A percentile compares a stretch with the other conserved stretches of the same genome.
Evolutionary conservation across 2,888 invertebrate genomes (phyloP).

Genomic region (Spisula subtruncata): DNA sequence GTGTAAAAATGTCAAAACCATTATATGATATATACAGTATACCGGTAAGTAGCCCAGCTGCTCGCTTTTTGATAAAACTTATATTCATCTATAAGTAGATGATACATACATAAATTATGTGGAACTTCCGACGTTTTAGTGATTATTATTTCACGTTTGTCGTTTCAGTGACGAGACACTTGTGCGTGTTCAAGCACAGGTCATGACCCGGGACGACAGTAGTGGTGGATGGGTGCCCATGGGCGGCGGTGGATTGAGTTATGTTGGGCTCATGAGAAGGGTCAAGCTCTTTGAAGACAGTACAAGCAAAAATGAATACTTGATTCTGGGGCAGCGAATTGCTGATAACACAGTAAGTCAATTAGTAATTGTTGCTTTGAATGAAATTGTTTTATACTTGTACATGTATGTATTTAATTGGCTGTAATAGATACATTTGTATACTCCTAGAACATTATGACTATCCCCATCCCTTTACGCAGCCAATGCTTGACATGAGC

Average conservation of each 20-base stretch:
- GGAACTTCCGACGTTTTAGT: too few relatives aligned
- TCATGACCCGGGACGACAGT: slow-evolving; percentile 99
- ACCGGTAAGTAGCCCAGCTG: too few relatives aligned
- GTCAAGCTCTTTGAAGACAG: slow-evolving; percentile 68
- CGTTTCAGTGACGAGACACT: slow-evolving; percentile 88
- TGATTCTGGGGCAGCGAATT: slow-evolving; percentile 96
- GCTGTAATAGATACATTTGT: too few relatives aligned
- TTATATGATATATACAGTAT: too few relatives aligned
- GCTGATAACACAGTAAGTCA: slow-evolving; percentile 96
- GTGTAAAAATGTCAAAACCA: too few relatives aligned
- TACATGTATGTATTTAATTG: too few relatives aligned
- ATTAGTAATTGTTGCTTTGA: slow-evolving; percentile 90
- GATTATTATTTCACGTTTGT: not conserved
- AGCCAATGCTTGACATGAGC: too few relatives aligned
- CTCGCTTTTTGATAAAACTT: too few relatives aligned
- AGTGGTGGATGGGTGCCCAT: slow-evolving; percentile 97
- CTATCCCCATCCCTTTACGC: too few relatives aligned
- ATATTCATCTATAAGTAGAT: too few relatives aligned
- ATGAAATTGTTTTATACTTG: not conserved
- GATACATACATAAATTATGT: too few relatives aligned
- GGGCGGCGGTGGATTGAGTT: slow-evolving; percentile 97
- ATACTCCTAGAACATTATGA: too few relatives aligned
- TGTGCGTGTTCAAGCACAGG: slow-evolving; percentile 99
- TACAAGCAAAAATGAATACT: slow-evolving; percentile 90
- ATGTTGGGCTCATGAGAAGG: slow-evolving; percentile 90